Base-by-base conservation (phyloP, 2,888 invertebrate genomes). In the Sinotaia quadrata region DNA sequence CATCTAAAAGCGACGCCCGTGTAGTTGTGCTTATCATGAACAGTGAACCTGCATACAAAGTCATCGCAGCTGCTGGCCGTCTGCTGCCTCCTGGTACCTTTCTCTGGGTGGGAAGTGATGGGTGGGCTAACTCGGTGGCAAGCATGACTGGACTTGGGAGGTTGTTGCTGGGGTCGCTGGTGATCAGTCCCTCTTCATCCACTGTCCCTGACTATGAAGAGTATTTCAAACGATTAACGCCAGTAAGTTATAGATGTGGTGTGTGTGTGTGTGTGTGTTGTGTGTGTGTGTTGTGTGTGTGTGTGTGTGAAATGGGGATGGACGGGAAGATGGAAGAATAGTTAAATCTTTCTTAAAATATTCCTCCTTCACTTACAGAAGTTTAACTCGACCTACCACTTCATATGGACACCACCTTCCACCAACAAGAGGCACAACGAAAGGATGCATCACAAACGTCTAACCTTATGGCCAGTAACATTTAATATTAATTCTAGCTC, bases 81-180 rank as follows among this genome's bases (percentile, higher is more conserved):
- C 49, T 51, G 29, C 31, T 54, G 4, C 58, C 70, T 4, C 49
- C 58, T 1, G 76, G 77, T 4, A 70, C 77, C 7, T 84, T 83
- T 60, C 69, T 79, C 18, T 84, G 81, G 78, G 59, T 84, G 4
- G 81, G 78, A 21, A 75, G 80, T 31, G 84, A 84, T 51, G 78
- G 75, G 4, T 71, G 73, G 62, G 71, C 68, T n/a, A 67, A 68
- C 10, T 61, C 60, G 5, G 29, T 72, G 8, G 5, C 57, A 33
- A 31, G 18, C 12, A 67, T 74, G 10, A 72, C 72, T 1, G 75
- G 75, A 4, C 76, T 73, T 8, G 51, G 71, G 27, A 71, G 76
- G 8, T 71, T 71, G 4, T 67, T 76, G 5, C 54, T 74, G 4
- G 81, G 81, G 5, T 61, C 78, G 12, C 69, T 83, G 21, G 67